Evolutionary conservation across 2,888 invertebrate genomes (phyloP).

Genomic region (Lordiphosa fenestrarum): DNA sequence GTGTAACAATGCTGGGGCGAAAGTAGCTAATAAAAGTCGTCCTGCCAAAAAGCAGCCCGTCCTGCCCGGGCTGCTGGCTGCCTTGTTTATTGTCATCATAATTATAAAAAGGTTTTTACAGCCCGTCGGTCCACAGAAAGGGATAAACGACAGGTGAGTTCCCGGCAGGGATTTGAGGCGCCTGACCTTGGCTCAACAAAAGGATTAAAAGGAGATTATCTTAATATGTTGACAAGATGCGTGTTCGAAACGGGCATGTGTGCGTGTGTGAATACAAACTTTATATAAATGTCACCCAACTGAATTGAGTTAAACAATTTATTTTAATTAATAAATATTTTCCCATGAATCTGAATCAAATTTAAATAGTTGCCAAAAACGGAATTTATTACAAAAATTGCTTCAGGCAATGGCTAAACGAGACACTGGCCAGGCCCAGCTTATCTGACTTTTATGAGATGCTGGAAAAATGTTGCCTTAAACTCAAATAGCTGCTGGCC

Average conservation of each 20-base stretch:
- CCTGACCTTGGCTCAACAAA: constrained; percentile 71
- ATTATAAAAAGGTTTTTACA: constrained; percentile 71
- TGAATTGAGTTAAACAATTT: too few relatives aligned
- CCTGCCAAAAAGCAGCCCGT: constrained; percentile 29
- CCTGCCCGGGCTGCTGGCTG: constrained; percentile 25
- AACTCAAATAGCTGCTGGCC: constrained; percentile 43
- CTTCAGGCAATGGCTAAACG: neutral
- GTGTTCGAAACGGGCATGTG: constrained; percentile 51
- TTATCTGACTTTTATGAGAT: neutral
- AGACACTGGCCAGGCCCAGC: neutral
- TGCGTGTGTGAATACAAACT: neutral
- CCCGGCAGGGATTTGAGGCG: constrained; percentile 30
- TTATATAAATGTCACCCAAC: too few relatives aligned
- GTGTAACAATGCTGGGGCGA: constrained; percentile 65
- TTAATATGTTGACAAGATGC: constrained; percentile 76
- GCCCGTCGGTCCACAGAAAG: constrained; percentile 34
- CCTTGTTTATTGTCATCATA: constrained; percentile 72
- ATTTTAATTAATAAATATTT: too few relatives aligned
- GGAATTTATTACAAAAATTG: neutral
- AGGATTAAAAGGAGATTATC: constrained; percentile 73
- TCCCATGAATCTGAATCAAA: too few relatives aligned
- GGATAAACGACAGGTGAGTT: constrained; percentile 58
- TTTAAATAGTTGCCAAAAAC: too few relatives aligned
- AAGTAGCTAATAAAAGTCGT: constrained; percentile 69
- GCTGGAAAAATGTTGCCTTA: constrained; percentile 17